A percentile compares a stretch with the other conserved stretches of the same genome.
These are phyloP conservation scores for Eupsittula cactorum DNA, from an alignment of 2,113 vertebrate species.

Conservation along the genomic window DNA sequence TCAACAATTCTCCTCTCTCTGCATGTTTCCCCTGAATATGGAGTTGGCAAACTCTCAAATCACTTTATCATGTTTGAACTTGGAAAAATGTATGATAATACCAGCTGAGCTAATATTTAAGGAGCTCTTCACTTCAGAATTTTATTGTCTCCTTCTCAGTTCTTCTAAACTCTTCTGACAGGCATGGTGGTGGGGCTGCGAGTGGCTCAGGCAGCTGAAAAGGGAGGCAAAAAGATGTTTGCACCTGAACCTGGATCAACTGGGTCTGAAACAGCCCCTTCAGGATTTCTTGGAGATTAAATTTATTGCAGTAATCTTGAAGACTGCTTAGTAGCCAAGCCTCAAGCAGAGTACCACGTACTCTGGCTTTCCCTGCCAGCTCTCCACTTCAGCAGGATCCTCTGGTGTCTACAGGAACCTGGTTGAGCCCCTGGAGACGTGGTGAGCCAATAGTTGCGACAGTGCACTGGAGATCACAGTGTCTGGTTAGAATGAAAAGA, in stretches of 20 bases:
- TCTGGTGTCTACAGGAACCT: background rate
- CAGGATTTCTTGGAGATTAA: background rate
- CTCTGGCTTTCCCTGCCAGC: background rate
- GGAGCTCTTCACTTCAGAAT: slow-evolving; percentile 43
- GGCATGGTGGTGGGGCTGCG: background rate
- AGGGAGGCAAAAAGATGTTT: background rate
- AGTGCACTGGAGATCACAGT: fast-evolving
- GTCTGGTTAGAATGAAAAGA: background rate
- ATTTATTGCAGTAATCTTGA: background rate
- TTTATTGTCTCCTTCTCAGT: slow-evolving; percentile 12
- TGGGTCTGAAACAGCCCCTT: background rate
- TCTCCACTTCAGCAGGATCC: background rate
- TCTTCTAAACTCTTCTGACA: background rate
- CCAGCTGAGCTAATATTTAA: slow-evolving; percentile 73
- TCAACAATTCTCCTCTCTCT: slow-evolving; percentile 55
- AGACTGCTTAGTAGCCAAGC: background rate
- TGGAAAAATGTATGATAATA: slow-evolving; percentile 61
- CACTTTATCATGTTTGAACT: slow-evolving; percentile 72
- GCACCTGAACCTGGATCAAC: background rate
- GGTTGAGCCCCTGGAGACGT: background rate
- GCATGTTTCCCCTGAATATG: slow-evolving; percentile 65
- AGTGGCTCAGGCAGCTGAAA: background rate
- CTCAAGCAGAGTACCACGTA: background rate
- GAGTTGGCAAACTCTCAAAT: slow-evolving; percentile 73
- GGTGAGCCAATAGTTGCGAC: background rate